These are phyloP conservation scores for Leptopilina drosophilae DNA, from an alignment of 2,888 invertebrate species.

Conservation along the genomic window DNA sequence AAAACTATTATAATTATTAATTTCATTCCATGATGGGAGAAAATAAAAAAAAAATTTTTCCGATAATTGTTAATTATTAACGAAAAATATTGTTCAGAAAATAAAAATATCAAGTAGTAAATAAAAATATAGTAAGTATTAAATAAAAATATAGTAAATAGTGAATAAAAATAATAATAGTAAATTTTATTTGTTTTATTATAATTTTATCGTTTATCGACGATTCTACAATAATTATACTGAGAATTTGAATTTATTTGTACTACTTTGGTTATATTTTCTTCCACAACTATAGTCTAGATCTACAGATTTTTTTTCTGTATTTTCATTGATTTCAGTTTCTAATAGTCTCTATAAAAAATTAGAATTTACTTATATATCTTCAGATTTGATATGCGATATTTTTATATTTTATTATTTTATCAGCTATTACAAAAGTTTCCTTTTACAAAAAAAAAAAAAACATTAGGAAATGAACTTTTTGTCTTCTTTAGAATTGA, in stretches of 20 bases:
- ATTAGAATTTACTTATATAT: not conserved
- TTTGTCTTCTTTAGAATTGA: too few species aligned
- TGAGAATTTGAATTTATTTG: conserved; percentile 12
- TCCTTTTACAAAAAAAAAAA: too few species aligned
- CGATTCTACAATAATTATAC: conserved; percentile 2
- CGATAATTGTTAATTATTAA: not conserved
- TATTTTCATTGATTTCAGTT: not conserved
- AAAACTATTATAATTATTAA: not conserved
- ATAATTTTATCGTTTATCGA: not conserved
- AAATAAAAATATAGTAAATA: too few species aligned
- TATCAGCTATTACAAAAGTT: too few species aligned
- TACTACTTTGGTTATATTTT: conserved; percentile 30
- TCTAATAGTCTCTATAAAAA: not conserved
- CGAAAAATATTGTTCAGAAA: too few species aligned
- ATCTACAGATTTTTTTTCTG: not conserved
- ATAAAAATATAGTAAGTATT: too few species aligned
- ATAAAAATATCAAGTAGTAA: too few species aligned
- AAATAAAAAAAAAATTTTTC: not conserved
- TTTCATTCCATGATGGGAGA: not conserved
- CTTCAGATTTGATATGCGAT: not conserved
- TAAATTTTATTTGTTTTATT: not conserved
- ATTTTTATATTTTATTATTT: not conserved
- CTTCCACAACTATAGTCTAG: not conserved
- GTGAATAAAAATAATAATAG: not conserved
- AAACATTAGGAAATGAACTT: too few species aligned